Evolutionary conservation across 92 coral and sea anemone genomes (phyloP), one percentile per base, ranked within the genome.

Genomic region (Galaxea fascicularis): DNA sequence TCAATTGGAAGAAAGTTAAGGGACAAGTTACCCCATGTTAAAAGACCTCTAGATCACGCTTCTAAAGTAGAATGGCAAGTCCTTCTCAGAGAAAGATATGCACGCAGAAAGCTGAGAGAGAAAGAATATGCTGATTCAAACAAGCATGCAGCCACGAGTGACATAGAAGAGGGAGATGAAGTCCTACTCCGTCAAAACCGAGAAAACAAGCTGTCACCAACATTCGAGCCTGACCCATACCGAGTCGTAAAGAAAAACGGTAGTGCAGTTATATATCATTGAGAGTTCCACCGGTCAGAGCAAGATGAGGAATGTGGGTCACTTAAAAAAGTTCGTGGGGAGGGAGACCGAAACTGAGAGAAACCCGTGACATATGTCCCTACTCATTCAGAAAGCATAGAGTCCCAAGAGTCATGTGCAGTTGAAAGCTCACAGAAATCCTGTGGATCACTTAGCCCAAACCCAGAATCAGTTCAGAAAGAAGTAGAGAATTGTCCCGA

Each of bases 201-300:
- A 26, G 92, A 85, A 31, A 92, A 86, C 82, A 87, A 87, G 57
- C 73, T 87, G 83, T 86, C 87, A 9, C 52, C 89, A 1, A 83
- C 52, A 11, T 67, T 80, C 25, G 85, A 51, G 45, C 67, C 85
- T 45, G 59, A 14, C 10, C 85, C 85, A 47, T 80, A 68, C 66
- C 44, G 28, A 57, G 87, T 73, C 6, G 35, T 82, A 8, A 41
- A 82, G 72, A 82, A 73, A n/a, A 67, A 52, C 11, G 87, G 80
- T n/a, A 82, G 57, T 51, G 72, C 80, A 31, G 53, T 82, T n/a
- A 13, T 72, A n/a, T 22, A 30, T 85, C 4, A 35, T 35, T 2
- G 76, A 76, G 25, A 49, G 59, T n/a, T 4, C 58, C 14, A 79
- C 77, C 62, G 75, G 82, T 16, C 47, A 53, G 16, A 58, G 64